Evolutionary conservation across 2,797 vertebrate genomes (phyloP).

Genomic region (Okamejei kenojei): DNA sequence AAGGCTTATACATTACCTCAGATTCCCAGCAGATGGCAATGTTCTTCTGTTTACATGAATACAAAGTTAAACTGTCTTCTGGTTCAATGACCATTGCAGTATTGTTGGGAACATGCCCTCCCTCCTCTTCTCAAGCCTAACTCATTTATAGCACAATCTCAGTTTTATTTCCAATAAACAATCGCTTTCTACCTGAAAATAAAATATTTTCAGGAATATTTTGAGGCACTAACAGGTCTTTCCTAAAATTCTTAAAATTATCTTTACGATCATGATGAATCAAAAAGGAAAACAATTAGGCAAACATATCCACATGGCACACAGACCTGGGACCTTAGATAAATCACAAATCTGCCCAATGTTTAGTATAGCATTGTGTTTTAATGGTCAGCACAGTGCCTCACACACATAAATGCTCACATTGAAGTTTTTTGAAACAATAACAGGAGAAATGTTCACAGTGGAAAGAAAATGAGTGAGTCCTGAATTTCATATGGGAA

Average conservation of each 20-base stretch:
- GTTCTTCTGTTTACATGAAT: not conserved
- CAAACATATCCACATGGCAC: not conserved
- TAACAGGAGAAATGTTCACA: not conserved
- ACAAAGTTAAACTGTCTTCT: not conserved
- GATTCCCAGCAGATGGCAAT: slow-evolving; percentile 22
- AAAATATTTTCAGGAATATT: not conserved
- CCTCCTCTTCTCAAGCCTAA: not conserved
- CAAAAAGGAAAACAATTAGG: not conserved
- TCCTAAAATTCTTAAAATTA: not conserved
- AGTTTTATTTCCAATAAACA: not conserved
- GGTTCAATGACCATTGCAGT: not conserved
- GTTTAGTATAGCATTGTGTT: not conserved
- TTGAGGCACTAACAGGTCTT: not conserved
- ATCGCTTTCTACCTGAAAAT: not conserved
- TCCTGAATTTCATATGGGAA: not conserved
- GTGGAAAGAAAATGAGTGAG: not conserved
- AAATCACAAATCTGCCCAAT: not conserved
- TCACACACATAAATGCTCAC: not conserved
- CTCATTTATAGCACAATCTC: not conserved
- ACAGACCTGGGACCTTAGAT: not conserved
- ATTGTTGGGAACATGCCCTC: not conserved
- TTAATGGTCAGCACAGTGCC: not conserved
- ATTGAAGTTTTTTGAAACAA: not conserved
- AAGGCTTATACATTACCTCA: too few relatives aligned
- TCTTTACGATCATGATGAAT: not conserved